These are phyloP conservation scores for Reinhardtius hippoglossoides DNA, from an alignment of 2,113 vertebrate genomes.

Conservation along the genomic window DNA sequence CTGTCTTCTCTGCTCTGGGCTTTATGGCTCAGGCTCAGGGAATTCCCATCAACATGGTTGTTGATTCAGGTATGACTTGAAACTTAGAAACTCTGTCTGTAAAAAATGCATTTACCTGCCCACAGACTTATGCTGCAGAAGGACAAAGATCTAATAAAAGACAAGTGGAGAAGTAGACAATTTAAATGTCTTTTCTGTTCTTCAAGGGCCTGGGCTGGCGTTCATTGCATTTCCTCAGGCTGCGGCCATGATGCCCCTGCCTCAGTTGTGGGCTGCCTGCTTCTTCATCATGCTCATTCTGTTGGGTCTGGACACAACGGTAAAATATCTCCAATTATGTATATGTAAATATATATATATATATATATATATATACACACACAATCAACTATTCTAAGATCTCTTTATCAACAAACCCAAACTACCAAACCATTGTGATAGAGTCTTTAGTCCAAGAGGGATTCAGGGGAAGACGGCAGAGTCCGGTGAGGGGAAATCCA, in stretches of 20 bases:
- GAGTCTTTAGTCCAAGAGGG: too few species aligned
- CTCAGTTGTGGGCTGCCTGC: slow-evolving; percentile 55
- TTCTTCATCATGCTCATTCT: slow-evolving; percentile 66
- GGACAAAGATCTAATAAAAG: background rate
- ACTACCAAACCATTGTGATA: too few species aligned
- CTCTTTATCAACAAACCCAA: too few species aligned
- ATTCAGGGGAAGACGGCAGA: too few species aligned
- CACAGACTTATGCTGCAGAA: background rate
- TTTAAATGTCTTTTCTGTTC: background rate
- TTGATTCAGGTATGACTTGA: slow-evolving; percentile 59
- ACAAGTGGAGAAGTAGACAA: background rate
- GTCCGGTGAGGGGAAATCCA: too few species aligned
- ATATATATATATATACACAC: too few species aligned
- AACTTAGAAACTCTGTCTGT: background rate
- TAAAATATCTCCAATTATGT: slow-evolving; percentile 13
- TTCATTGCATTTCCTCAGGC: slow-evolving; percentile 62
- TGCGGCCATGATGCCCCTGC: slow-evolving; percentile 58
- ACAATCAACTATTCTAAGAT: too few species aligned
- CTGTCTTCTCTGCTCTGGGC: slow-evolving; percentile 59
- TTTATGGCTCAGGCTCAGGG: slow-evolving; percentile 69
- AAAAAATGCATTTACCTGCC: background rate
- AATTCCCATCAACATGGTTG: slow-evolving; percentile 58
- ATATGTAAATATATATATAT: too few species aligned
- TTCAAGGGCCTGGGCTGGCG: slow-evolving; percentile 49
- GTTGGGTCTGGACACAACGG: slow-evolving; percentile 56